Conservation (phyloP, 2,113 vertebrate genomes). For the Phrynocephalus versicolor region DNA sequence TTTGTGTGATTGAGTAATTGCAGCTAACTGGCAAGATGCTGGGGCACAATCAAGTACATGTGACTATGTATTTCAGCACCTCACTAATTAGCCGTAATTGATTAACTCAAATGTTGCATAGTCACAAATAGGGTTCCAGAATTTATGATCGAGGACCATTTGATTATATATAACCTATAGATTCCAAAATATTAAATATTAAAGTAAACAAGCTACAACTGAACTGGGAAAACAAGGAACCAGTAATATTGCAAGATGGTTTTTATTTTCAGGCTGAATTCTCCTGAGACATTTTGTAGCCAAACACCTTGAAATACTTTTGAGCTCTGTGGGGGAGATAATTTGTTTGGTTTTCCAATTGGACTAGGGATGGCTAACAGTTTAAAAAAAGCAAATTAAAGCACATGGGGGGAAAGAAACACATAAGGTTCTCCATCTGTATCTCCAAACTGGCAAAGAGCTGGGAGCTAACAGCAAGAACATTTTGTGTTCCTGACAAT, state of each 20-base stretch:
- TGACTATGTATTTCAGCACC: no score
- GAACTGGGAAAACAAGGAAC: slow-evolving; percentile 44
- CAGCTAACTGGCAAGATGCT: no score
- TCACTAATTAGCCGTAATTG: no score
- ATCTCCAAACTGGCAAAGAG: slow-evolving; percentile 60
- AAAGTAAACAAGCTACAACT: slow-evolving; percentile 11
- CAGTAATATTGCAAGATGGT: slow-evolving; percentile 56
- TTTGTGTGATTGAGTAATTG: no score
- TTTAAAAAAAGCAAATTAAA: slow-evolving; percentile 56
- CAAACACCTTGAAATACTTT: slow-evolving; percentile 53
- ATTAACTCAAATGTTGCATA: no score
- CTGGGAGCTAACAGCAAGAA: slow-evolving; percentile 60
- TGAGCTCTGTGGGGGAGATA: slow-evolving; percentile 43
- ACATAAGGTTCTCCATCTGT: slow-evolving; percentile 56
- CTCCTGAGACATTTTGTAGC: slow-evolving; percentile 48
- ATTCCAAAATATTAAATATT: not conserved
- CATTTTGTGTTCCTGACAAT: slow-evolving; percentile 63
- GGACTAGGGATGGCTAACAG: slow-evolving; percentile 35
- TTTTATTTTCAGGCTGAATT: slow-evolving; percentile 59
- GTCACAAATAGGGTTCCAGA: no score
- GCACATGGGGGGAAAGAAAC: slow-evolving; percentile 44
- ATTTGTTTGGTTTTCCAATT: slow-evolving; percentile 51
- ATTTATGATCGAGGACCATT: not conserved
- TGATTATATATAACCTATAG: not conserved
- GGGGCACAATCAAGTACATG: no score